These are phyloP conservation scores for Phaetusa simplex DNA, from an alignment of 2,113 vertebrate genomes.

Conservation along the genomic window DNA sequence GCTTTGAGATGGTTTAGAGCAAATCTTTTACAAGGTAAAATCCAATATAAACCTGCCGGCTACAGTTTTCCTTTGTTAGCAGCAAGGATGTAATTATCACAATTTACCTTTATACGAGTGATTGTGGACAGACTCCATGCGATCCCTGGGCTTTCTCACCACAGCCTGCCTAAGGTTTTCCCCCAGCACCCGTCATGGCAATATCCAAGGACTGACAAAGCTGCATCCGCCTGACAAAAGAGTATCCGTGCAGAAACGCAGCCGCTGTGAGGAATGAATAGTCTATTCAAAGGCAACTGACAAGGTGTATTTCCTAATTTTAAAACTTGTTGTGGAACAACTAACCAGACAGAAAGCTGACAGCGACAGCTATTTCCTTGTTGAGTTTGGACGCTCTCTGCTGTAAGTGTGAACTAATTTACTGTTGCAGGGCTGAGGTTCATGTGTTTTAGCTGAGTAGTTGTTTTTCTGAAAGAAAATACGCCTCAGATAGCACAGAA, in stretches of 20 bases:
- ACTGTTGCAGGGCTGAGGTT: not conserved
- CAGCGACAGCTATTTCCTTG: not conserved
- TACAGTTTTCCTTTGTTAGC: conserved; percentile 14
- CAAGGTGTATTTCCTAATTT: conserved; percentile 37
- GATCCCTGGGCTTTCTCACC: not conserved
- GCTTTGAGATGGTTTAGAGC: conserved; percentile 1
- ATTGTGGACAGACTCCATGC: not conserved
- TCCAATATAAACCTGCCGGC: conserved; percentile 8
- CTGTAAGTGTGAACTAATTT: not conserved
- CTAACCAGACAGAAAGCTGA: conserved; percentile 2
- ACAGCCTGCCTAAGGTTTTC: not conserved
- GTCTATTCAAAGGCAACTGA: not conserved
- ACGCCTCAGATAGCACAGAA: not conserved
- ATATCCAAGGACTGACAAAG: conserved; percentile 16
- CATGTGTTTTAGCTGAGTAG: not conserved
- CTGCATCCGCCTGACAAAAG: not conserved
- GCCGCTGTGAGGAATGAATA: not conserved
- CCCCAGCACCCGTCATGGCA: not conserved
- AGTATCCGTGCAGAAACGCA: conserved; percentile 20
- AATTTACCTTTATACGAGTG: not conserved
- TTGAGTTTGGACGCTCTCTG: not conserved
- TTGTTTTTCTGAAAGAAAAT: not conserved
- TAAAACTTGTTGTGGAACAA: not conserved
- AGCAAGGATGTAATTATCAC: conserved; percentile 26
- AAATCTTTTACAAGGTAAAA: conserved; percentile 46